These are phyloP conservation scores for Urocynchramus pylzowi DNA, from an alignment of 2,113 vertebrate species.

Conservation along the genomic window DNA sequence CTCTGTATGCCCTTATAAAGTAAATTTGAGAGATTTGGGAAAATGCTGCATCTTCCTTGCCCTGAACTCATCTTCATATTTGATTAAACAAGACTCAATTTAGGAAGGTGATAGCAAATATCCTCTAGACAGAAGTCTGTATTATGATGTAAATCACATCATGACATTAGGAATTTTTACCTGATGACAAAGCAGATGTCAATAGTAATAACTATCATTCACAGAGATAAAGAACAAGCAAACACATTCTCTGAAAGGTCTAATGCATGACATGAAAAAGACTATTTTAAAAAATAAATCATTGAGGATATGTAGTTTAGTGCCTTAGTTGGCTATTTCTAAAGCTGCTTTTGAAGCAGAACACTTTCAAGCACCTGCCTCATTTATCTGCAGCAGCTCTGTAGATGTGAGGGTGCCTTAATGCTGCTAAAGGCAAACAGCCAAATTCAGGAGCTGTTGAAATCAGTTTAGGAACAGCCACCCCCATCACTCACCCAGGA, in stretches of 20 bases:
- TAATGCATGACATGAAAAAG: not conserved
- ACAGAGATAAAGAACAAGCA: not conserved
- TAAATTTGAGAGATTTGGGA: not conserved
- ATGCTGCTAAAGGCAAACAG: not conserved
- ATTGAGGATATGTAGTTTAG: not conserved
- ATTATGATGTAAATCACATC: not conserved
- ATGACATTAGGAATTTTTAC: not conserved
- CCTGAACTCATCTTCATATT: not conserved
- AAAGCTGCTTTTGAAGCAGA: not conserved
- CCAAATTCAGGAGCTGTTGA: not conserved
- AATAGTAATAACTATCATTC: not conserved
- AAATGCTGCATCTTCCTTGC: not conserved
- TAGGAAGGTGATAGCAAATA: not conserved
- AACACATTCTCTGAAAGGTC: not conserved
- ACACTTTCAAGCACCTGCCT: not conserved
- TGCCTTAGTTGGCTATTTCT: not conserved
- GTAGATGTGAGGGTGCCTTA: not conserved
- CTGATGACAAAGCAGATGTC: not conserved
- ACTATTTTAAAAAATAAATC: not conserved
- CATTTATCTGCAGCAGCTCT: conserved; percentile 6
- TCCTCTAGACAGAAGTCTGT: not conserved
- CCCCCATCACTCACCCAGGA: not conserved
- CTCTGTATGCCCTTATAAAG: not conserved
- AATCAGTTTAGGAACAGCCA: not conserved
- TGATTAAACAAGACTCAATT: not conserved